phyloP scores from a whole-genome alignment of 2,888 invertebrate genomes.

The Volucella bombylans region DNA sequence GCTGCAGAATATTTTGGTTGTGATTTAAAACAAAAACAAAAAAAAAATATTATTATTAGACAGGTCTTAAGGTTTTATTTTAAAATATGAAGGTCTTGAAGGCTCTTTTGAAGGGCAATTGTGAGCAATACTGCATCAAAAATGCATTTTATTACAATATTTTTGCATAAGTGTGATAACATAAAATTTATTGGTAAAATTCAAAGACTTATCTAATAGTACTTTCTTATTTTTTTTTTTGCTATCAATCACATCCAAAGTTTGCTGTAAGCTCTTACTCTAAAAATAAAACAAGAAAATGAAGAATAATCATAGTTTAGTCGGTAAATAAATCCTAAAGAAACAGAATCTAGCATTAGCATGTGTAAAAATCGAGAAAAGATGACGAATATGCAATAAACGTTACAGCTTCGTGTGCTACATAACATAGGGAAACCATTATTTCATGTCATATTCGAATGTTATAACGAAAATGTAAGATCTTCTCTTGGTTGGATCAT shows the following conservation, averaged over 20 bases:
- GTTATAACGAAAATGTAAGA: constrained; percentile 30
- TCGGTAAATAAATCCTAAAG: constrained; percentile 55
- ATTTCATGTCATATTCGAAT: constrained; percentile 20
- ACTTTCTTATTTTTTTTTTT: no score
- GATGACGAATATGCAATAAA: constrained; percentile 44
- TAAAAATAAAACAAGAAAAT: constrained; percentile 81
- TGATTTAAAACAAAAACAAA: constrained; percentile 23
- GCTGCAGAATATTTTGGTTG: constrained; percentile 42
- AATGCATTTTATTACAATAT: constrained; percentile 47
- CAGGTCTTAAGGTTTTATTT: no score
- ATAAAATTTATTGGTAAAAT: not conserved
- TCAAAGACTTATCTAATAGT: no score
- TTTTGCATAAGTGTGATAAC: constrained; percentile 34
- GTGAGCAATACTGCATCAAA: constrained; percentile 39
- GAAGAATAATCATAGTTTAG: constrained; percentile 62
- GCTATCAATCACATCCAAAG: no score
- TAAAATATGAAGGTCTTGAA: no score
- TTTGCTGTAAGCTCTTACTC: no score
- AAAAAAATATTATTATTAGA: not conserved
- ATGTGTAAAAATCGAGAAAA: constrained; percentile 49
- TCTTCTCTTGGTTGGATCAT: constrained; percentile 18
- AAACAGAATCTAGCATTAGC: constrained; percentile 54
- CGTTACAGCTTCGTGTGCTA: constrained; percentile 35
- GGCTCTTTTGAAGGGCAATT: no score
- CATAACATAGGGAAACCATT: constrained; percentile 18